phyloP scores from a whole-genome alignment of 2,113 vertebrate genomes.

The Amazona guildingii region DNA sequence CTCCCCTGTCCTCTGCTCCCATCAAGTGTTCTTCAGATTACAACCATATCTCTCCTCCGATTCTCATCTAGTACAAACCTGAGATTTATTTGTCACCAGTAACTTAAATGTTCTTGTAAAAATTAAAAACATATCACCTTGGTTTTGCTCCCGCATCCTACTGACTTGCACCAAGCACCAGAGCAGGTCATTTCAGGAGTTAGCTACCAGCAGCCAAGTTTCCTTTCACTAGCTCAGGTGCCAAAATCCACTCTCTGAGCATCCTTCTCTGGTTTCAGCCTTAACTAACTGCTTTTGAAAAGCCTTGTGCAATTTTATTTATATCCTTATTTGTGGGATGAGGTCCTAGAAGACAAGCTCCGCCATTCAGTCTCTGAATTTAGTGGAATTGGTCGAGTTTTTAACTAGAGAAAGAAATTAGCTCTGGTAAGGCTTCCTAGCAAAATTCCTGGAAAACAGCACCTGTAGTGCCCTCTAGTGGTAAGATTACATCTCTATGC shows the following conservation, averaged over 20 bases:
- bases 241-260: not conserved
- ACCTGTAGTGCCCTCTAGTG: constrained; percentile 25
- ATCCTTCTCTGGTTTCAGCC: not conserved
- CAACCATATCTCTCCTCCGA: not conserved
- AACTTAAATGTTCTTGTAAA: not conserved
- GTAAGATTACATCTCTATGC: not conserved
- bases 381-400: not conserved
- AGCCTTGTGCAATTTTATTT: not conserved
- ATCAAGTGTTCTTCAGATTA: not conserved
- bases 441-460: not conserved
- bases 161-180: not conserved
- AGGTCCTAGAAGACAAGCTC: not conserved
- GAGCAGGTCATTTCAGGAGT: not conserved
- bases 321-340: accelerated
- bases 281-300: not conserved
- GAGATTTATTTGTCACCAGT: not conserved
- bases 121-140: not conserved
- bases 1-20: not conserved
- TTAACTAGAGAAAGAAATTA: not conserved
- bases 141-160: not conserved
- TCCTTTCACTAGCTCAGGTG: not conserved
- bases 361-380: not conserved
- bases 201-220: not conserved
- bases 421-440: accelerated
- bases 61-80: not conserved